Base-by-base conservation (phyloP, 2,888 invertebrate genomes). In the Orchesella flavescens region DNA sequence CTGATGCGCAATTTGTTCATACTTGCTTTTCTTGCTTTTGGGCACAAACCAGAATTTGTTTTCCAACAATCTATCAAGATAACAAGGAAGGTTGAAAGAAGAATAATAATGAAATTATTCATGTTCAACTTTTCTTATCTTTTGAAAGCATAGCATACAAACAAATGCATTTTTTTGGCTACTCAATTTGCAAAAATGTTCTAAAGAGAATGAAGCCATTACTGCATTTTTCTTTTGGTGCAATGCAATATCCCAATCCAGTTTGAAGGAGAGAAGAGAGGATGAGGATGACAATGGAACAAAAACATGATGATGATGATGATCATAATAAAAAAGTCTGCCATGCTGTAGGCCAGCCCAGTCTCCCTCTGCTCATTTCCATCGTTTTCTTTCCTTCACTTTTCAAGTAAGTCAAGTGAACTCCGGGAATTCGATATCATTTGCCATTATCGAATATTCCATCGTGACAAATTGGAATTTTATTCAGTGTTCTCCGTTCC, bases 391-490 rank as follows among this genome's bases (percentile, higher is more conserved):
- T n/a, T 43, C 57, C 66, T 68, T 55, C 63, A 1, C 46, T 46
- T 68, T 59, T 17, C 13, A 12, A 66, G 66, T 34, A 44, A 66
- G 66, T n/a, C 66, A 46, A 76, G 66, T n/a, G n/a, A n/a, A n/a
- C n/a, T 43, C 77, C 21, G 34, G 34, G 34, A 55, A 68, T 46
- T 77, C 46, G 68, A 69, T 77, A 77, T 77, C 77, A 77, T 68
- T 77, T 69, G 46, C 77, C 44, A 76, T 76, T 77, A 77, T 77
- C 77, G 61, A 77, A 77, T 77, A 77, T 77, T 77, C 77, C 77
- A 77, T 77, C 77, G 69, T 77, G 77, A 77, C 77, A 77, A 77
- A 77, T 77, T 77, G 77, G 59, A 77, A 77, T 77, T 77, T 77
- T 77, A 77, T 77, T 77, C 77, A 76, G 76, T 76, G 66, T 49